Base-by-base conservation (phyloP, 2,888 invertebrate species). In the Xestia rhomboidea region DNA sequence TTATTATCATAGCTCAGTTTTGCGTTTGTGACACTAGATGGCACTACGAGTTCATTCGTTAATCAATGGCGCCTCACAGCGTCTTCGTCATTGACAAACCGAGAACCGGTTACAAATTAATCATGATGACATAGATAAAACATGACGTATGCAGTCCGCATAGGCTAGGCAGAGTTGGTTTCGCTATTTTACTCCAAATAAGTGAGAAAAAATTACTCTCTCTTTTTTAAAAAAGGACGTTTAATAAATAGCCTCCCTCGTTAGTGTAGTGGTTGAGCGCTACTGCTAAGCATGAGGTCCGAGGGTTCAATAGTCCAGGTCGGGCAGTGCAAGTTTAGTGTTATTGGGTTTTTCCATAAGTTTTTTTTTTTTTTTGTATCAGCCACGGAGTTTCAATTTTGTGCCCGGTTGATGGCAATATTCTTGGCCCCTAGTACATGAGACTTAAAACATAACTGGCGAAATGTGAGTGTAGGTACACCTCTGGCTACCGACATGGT, bases 11-110 rank as follows among this genome's bases (percentile, higher is more conserved):
- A n/a, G 15, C 10, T 24, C 54, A 46, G n/a, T 18, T 51, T n/a
- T 21, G 18, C 21, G 27, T 18, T 78, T 27, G 13, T 13, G 8
- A 0, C 51, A 57, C 51, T 82, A 82, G 80, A 80, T 80, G 80
- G 44, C 80, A 44, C 69, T 70, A 18, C 0, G 0, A n/a, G 38
- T 54, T 0, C 21, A 24, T 54, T 57, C 6, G 15, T 41, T 10
- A 24, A 60, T 24, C 18, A 11, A 27, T n/a, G 1, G 34, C 76
- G 34, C 66, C 24, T 44, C 34, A 24, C 13, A 80, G 6, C 41
- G 18, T 38, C 34, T 30, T 38, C 77, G 68, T 77, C 41, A 82
- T 15, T 10, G 1, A 24, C 0, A 6, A 63, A 81, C 30, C 27
- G 60, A 0, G 30, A 60, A 30, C 81, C 60, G 46, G 68, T 69